Evolutionary conservation across 2,113 vertebrate genomes (phyloP).

Genomic region (Chaetops frenatus): DNA sequence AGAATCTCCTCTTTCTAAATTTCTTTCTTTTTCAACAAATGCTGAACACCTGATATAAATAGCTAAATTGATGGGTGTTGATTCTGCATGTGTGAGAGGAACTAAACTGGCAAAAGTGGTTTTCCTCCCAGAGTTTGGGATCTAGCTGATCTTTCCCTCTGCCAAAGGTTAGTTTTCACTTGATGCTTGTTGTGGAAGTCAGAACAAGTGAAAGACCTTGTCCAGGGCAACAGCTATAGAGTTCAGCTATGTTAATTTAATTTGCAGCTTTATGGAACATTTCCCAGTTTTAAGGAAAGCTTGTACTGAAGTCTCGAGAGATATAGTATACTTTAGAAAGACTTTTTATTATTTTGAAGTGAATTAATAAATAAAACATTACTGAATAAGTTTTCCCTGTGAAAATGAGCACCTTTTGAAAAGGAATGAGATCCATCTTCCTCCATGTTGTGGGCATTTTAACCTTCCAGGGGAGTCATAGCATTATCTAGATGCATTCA

Average conservation of each 20-base stretch:
- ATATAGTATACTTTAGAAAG: background rate
- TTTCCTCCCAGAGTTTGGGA: background rate
- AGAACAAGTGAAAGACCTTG: background rate
- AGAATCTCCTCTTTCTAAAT: background rate
- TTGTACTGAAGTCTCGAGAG: background rate
- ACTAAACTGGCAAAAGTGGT: background rate
- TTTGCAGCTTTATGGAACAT: background rate
- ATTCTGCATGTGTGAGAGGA: background rate
- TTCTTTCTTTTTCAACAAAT: background rate
- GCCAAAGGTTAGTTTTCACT: background rate
- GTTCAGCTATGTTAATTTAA: background rate
- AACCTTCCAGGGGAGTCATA: background rate
- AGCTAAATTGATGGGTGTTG: background rate
- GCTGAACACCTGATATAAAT: background rate
- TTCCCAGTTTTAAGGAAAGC: background rate
- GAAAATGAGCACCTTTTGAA: background rate
- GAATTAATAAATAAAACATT: background rate
- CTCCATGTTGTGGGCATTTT: background rate
- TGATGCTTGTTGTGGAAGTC: background rate
- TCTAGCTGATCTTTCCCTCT: background rate
- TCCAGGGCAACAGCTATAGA: background rate
- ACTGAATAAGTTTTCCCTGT: background rate
- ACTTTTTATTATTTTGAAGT: background rate
- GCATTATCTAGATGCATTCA: background rate
- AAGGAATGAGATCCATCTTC: background rate